A percentile compares a stretch with the other conserved stretches of the same genome.
Conservation (phyloP, 2,888 invertebrate genomes). For the Theretra japonica region DNA sequence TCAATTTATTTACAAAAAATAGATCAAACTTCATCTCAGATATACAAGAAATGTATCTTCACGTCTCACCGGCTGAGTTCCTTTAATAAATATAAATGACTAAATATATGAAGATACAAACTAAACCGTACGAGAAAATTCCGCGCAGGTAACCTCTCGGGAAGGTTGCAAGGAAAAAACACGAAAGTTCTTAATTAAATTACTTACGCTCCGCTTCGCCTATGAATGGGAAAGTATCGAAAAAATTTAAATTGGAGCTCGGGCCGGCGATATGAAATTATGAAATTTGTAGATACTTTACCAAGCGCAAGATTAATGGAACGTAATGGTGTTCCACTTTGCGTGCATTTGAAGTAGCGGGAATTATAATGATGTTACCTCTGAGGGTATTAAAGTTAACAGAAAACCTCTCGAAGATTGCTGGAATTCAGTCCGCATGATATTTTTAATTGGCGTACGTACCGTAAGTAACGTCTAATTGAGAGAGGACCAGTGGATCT, state of each 20-base stretch:
- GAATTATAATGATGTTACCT: not conserved
- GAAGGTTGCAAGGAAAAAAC: conserved; percentile 44
- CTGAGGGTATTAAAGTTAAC: not conserved
- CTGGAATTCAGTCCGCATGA: too few relatives aligned
- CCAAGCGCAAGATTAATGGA: not conserved
- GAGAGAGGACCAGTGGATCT: too few relatives aligned
- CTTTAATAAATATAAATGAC: conserved; percentile 1
- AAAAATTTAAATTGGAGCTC: conserved; percentile 48
- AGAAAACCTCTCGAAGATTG: not conserved
- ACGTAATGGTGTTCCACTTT: not conserved
- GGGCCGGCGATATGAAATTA: conserved; percentile 34
- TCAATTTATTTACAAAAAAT: too few relatives aligned
- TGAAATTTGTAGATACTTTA: conserved; percentile 26
- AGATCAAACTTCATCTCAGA: not conserved
- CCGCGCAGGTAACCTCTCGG: conserved; percentile 8
- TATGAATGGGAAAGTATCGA: conserved; percentile 39
- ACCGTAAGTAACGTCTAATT: too few relatives aligned
- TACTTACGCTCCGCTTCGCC: conserved; percentile 39
- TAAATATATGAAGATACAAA: not conserved
- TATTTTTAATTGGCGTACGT: too few relatives aligned
- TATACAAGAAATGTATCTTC: not conserved
- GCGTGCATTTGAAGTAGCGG: not conserved
- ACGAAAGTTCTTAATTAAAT: conserved; percentile 68
- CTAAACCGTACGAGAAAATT: conserved; percentile 1
- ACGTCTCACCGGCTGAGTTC: not conserved